Conservation (phyloP, 2,797 vertebrate species). For the Synaphobranchus kaupii region DNA sequence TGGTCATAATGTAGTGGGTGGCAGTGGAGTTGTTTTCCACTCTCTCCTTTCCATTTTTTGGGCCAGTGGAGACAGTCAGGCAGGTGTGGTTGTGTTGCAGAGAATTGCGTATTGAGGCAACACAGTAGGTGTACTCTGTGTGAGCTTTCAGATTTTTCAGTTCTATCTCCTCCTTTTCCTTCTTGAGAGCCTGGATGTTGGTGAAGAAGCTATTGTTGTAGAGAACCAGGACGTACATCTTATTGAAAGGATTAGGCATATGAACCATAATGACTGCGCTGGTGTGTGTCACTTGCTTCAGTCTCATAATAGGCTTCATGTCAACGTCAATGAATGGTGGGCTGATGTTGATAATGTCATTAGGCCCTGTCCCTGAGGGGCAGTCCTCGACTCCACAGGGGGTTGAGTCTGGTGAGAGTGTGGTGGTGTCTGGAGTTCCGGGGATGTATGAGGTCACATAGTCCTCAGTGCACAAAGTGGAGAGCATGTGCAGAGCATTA, state of each 20-base stretch:
- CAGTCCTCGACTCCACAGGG: slow-evolving; percentile 89
- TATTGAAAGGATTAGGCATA: slow-evolving; percentile 89
- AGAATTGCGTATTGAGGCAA: slow-evolving; percentile 89
- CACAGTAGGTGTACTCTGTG: slow-evolving; percentile 94
- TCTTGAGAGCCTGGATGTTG: slow-evolving; percentile 85
- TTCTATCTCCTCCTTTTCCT: slow-evolving; percentile 85
- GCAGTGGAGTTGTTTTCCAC: slow-evolving; percentile 79
- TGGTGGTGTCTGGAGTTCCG: slow-evolving; percentile 70
- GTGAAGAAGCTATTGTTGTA: slow-evolving; percentile 93
- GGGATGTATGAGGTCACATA: slow-evolving; percentile 64
- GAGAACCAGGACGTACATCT: slow-evolving; percentile 94
- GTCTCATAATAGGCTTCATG: slow-evolving; percentile 78
- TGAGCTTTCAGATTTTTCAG: slow-evolving; percentile 84
- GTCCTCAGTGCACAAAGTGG: slow-evolving; percentile 82
- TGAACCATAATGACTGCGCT: slow-evolving; percentile 85
- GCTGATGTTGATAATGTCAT: slow-evolving; percentile 78
- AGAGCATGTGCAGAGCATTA: slow-evolving; percentile 87
- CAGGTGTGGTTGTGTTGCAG: slow-evolving; percentile 95
- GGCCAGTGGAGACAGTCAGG: slow-evolving; percentile 86
- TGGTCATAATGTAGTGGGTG: slow-evolving; percentile 96
- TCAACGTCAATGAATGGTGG: slow-evolving; percentile 75
- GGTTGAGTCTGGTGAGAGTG: slow-evolving; percentile 71
- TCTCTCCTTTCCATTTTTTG: slow-evolving; percentile 61
- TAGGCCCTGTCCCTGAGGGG: slow-evolving; percentile 83
- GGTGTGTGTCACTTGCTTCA: slow-evolving; percentile 79